Conservation (phyloP, 2,888 invertebrate species). For the Phalangium opilio region DNA sequence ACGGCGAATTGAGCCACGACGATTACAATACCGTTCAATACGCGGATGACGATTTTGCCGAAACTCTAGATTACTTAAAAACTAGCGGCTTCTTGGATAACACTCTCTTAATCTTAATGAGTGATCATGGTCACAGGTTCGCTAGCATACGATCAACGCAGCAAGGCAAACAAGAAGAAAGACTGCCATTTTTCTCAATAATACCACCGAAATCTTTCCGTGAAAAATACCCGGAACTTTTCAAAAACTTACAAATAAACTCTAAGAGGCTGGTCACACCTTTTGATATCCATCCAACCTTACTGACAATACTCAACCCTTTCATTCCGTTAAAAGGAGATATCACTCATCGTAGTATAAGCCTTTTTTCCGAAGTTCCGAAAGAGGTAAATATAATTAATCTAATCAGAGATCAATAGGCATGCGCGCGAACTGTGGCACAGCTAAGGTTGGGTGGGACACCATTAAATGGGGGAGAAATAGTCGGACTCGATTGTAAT, state of each 20-base stretch:
- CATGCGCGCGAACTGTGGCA: too few species aligned
- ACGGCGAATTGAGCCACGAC: slow-evolving; percentile 75
- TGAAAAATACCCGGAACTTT: slow-evolving; percentile 42
- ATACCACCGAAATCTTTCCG: slow-evolving; percentile 55
- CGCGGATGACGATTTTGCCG: slow-evolving; percentile 52
- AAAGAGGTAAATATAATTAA: slow-evolving; percentile 11
- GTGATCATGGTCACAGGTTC: slow-evolving; percentile 81
- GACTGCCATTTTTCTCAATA: slow-evolving; percentile 71
- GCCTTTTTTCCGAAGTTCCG: slow-evolving; percentile 23
- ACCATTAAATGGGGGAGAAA: too few species aligned
- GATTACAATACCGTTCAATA: slow-evolving; percentile 60
- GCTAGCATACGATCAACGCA: slow-evolving; percentile 62
- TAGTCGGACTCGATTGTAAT: too few species aligned
- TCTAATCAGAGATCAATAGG: too few species aligned
- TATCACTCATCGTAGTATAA: slow-evolving; percentile 25
- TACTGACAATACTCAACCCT: slow-evolving; percentile 48
- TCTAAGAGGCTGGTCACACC: slow-evolving; percentile 58
- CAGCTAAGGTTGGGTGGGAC: too few species aligned
- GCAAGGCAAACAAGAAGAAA: slow-evolving; percentile 82
- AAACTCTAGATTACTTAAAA: slow-evolving; percentile 42
- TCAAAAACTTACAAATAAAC: slow-evolving; percentile 44
- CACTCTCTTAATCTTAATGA: slow-evolving; percentile 72
- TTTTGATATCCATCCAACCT: slow-evolving; percentile 71
- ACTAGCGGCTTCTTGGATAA: slow-evolving; percentile 50
- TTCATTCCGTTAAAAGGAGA: slow-evolving; percentile 19